phyloP scores from a whole-genome alignment of 1,140 invertebrate species.

The Apocrypta bakeri region DNA sequence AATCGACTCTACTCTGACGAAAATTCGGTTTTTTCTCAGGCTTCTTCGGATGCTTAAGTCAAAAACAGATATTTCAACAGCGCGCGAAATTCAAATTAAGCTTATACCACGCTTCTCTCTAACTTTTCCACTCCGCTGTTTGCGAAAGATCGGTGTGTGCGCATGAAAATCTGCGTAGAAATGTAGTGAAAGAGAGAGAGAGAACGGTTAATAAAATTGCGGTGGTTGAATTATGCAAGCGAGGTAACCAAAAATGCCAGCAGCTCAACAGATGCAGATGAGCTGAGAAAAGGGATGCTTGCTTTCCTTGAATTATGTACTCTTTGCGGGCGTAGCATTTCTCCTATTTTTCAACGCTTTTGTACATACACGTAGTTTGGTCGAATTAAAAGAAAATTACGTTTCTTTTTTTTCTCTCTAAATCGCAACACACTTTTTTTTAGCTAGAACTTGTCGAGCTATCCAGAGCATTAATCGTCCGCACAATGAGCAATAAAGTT shows the following conservation, averaged over 20 bases:
- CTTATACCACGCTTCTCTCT: neutral
- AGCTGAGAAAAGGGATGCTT: constrained; percentile 16
- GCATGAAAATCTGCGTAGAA: constrained; percentile 22
- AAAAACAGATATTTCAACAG: neutral
- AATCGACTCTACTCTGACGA: too few species aligned
- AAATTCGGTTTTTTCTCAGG: too few species aligned
- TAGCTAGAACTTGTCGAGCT: too few species aligned
- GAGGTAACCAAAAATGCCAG: constrained; percentile 9
- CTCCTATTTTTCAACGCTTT: too few species aligned
- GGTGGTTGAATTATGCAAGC: constrained; percentile 28
- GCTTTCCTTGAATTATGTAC: neutral
- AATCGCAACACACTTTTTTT: too few species aligned
- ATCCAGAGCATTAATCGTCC: neutral
- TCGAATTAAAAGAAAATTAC: neutral
- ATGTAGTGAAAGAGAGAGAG: neutral
- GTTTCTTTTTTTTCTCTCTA: neutral
- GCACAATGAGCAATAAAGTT: neutral
- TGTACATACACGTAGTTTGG: neutral
- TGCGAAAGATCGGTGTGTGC: neutral
- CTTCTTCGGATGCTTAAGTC: too few species aligned
- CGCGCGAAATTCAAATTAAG: neutral
- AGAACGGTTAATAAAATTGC: constrained; percentile 22
- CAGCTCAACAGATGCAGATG: constrained; percentile 37
- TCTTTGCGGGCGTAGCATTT: neutral
- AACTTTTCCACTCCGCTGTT: too few species aligned